Evolutionary conservation across 2,888 invertebrate species (phyloP), one percentile per base, ranked within the genome.

Genomic region (Ornithoptera alexandrae): DNA sequence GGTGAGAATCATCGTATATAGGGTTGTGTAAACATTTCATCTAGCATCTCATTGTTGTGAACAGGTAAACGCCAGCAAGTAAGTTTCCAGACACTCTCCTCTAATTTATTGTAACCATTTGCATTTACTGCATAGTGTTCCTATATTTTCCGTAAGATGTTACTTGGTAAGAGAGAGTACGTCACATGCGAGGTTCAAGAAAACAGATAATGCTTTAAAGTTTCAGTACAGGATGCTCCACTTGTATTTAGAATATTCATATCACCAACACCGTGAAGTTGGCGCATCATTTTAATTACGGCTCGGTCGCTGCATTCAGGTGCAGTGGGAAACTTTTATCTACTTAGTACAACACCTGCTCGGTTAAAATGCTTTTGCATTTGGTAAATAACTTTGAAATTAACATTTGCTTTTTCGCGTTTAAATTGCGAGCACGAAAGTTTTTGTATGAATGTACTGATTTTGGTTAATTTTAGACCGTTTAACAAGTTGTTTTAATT

Each of bases 301-400:
- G 72, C 74, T 69, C 69, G 67, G 53, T n/a, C 63, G 67, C 39
- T 36, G 39, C 24, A 67, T 67, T 67, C 61, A 20, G 24, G 58
- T 46, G 46, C 42, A 62, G 24, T 46, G 67, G 73, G 73, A 78
- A 85, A 84, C 78, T 84, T 85, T 79, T 78, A 79, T 77, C 79
- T 79, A 80, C 81, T 84, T 58, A 58, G 46, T 65, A 75, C 80
- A 81, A 79, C 81, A 83, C 81, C 83, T 81, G 82, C 42, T 73
- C 74, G 72, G 74, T 77, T 77, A 75, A 77, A 80, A 79, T 66
- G 20, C 59, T 69, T 57, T 65, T 36, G 46, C 24, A 46, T 57
- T 68, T 39, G 50, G 46, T 30, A 61, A 65, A 65, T 61, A 61
- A 69, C n/a, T 58, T 46, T 46, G 24, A 66, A 60, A 30, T 46